A percentile compares a stretch with the other conserved stretches of the same genome.
These are phyloP conservation scores for Druceiella hillmani DNA, from an alignment of 2,888 invertebrate genomes.

Conservation along the genomic window DNA sequence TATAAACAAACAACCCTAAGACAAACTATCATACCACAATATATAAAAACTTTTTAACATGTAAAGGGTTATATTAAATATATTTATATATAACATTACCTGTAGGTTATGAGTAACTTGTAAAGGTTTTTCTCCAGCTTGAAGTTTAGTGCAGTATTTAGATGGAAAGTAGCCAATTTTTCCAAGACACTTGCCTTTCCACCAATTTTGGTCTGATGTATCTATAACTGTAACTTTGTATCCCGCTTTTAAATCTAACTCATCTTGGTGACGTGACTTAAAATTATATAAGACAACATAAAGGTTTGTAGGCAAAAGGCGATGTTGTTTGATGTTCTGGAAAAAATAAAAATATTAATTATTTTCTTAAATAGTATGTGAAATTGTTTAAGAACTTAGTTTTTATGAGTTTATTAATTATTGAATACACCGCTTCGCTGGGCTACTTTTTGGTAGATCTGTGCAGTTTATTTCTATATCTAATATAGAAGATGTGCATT, in stretches of 20 bases:
- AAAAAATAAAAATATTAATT: constrained; percentile 22
- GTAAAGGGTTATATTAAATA: not conserved
- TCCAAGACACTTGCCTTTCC: constrained; percentile 93
- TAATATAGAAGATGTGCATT: no score
- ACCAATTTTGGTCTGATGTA: constrained; percentile 94
- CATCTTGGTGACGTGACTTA: constrained; percentile 89
- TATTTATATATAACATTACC: constrained; percentile 28
- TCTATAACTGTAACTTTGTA: constrained; percentile 89
- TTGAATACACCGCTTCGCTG: no score
- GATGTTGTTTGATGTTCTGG: constrained; percentile 80
- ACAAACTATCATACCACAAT: no score
- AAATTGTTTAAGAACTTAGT: constrained; percentile 13
- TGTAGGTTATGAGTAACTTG: constrained; percentile 66
- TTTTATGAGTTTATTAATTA: constrained; percentile 5
- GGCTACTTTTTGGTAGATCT: no score
- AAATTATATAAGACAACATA: constrained; percentile 96
- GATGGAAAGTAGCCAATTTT: constrained; percentile 91
- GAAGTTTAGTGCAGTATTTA: constrained; percentile 87
- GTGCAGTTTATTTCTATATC: no score
- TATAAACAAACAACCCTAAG: no score
- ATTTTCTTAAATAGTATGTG: constrained; percentile 1
- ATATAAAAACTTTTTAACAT: not conserved
- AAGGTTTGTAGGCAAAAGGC: constrained; percentile 81
- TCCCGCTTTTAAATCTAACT: constrained; percentile 89
- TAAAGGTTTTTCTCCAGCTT: constrained; percentile 84